phyloP scores from a whole-genome alignment of 2,113 vertebrate species.

The Clarias macrocephalus region DNA sequence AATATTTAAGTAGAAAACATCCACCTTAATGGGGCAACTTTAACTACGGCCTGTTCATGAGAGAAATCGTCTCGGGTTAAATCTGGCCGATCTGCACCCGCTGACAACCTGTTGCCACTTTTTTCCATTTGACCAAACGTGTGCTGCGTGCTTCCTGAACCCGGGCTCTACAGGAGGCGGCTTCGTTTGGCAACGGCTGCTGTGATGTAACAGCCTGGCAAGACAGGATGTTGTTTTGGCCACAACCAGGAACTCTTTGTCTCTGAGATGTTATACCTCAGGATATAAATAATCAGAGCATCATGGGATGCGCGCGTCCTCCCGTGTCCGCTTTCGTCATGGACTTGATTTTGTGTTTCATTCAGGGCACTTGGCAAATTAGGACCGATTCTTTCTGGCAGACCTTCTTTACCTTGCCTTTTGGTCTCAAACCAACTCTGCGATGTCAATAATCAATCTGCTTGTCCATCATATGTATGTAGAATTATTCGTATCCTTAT shows the following conservation, averaged over 20 bases:
- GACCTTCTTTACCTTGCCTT: not conserved
- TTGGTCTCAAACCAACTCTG: not conserved
- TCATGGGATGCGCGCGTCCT: slow-evolving; percentile 40
- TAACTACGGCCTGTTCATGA: not conserved
- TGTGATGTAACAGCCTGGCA: slow-evolving; percentile 45
- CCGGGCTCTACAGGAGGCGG: slow-evolving; percentile 18
- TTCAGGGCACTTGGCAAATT: slow-evolving; percentile 48
- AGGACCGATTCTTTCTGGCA: slow-evolving; percentile 45
- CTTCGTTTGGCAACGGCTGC: slow-evolving; percentile 20
- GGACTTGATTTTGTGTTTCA: slow-evolving; percentile 17
- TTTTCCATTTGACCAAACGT: slow-evolving; percentile 31
- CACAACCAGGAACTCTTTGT: slow-evolving; percentile 2
- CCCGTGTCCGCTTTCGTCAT: not conserved
- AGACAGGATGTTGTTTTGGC: slow-evolving; percentile 31
- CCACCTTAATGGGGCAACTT: not conserved
- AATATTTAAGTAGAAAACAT: not conserved
- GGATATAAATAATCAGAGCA: slow-evolving; percentile 33
- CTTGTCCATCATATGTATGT: not conserved
- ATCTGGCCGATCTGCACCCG: not conserved
- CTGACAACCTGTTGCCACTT: slow-evolving; percentile 9
- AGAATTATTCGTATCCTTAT: not conserved
- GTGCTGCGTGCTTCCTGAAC: slow-evolving; percentile 15
- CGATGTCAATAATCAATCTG: not conserved
- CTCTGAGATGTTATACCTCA: slow-evolving; percentile 9
- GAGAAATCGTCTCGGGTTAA: not conserved